phyloP scores from a whole-genome alignment of 2,113 vertebrate genomes.

The Perognathus longimembris region DNA sequence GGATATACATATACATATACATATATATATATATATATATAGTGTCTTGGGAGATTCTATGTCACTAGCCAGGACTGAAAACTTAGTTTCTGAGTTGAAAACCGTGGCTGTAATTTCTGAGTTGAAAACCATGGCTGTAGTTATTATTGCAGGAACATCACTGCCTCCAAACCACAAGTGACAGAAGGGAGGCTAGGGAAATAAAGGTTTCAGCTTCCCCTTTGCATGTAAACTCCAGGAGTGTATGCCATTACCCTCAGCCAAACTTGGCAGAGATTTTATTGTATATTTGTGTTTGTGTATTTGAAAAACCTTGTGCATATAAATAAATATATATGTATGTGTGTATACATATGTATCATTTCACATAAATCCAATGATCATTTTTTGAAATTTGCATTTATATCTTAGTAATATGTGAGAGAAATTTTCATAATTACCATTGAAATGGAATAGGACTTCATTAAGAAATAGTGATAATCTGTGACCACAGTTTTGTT shows the following conservation, averaged over 20 bases:
- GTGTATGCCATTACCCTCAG: too few relatives aligned
- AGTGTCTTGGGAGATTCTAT: not conserved
- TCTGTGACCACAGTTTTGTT: not conserved
- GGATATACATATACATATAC: too few relatives aligned
- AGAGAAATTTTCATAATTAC: not conserved
- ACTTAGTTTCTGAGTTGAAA: not conserved
- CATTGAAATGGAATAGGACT: not conserved
- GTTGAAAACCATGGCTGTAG: not conserved
- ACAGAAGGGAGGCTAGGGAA: not conserved
- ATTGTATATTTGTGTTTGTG: not conserved
- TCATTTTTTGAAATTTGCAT: not conserved
- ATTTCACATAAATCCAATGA: not conserved
- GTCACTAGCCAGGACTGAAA: not conserved
- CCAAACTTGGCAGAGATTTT: not conserved
- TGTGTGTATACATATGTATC: not conserved
- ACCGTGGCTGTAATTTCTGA: not conserved
- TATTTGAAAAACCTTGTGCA: not conserved
- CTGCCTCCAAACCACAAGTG: not conserved
- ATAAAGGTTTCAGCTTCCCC: not conserved
- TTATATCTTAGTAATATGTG: not conserved
- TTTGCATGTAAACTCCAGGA: not conserved
- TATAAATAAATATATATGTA: not conserved
- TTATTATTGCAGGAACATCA: not conserved
- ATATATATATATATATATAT: too few relatives aligned
- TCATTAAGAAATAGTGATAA: not conserved